Base-by-base conservation (phyloP, 2,888 invertebrate genomes). In the Heliconius ismenius region DNA sequence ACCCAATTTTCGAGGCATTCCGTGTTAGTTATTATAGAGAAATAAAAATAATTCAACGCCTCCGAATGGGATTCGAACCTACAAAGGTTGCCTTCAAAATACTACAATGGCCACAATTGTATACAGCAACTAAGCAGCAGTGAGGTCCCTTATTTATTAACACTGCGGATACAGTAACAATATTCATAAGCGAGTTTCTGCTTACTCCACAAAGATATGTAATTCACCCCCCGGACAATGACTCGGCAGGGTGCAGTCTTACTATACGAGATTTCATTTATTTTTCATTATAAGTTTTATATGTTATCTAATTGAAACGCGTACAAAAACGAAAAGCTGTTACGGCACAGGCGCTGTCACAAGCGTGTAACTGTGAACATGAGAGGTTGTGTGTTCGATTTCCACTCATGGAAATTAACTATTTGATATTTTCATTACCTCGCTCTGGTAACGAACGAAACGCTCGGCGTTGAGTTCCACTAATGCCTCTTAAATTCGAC, bases 191-290 rank as follows among this genome's bases (percentile, higher is more conserved):
- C 62, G 49, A 26, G 60, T 68, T 75, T 78, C 67, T 78, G 75
- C 67, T 75, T 67, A 75, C 72, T 75, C 36, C 60, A 72, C 62
- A 62, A 32, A 72, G 58, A 63, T 78, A 75, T 70, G 69, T 70
- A 77, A 74, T 74, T 75, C 72, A 75, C 77, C 72, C 65, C 75
- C 36, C 68, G 60, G 67, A 64, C 69, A 68, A 68, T 78, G 75
- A 78, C 75, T 78, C 75, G 63, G 73, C 73, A 58, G 15, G 74
- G 77, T 68, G 18, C 39, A 32, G 72, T n/a, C 49, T 13, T 60
- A 54, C 24, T 73, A 11, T 60, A 15, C 54, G 75, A 65, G 77
- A 21, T 62, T 75, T 62, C 10, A 3, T 13, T 10, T 24, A 67
- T n/a, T 65, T 36, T 32, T 64, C 63, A 32, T 2, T 4, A 32